Conservation (phyloP, 2,113 vertebrate genomes). For the Nycticorax nycticorax region DNA sequence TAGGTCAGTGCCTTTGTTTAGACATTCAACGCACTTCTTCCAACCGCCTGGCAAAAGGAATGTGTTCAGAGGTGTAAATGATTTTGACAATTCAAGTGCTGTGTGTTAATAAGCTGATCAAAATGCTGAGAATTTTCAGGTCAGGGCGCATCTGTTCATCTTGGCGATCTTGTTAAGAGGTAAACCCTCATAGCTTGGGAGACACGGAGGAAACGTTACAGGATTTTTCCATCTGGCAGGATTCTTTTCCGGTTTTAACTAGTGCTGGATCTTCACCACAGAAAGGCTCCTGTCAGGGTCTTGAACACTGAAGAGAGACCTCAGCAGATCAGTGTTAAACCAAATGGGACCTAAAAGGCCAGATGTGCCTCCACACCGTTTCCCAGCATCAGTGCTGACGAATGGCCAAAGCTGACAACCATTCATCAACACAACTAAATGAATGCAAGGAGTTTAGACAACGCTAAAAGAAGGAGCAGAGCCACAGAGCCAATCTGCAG, state of each 20-base stretch:
- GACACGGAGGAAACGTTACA: not conserved
- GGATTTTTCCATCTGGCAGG: not conserved
- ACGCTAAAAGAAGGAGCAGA: not conserved
- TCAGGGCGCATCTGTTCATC: conserved; percentile 37
- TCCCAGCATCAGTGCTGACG: not conserved
- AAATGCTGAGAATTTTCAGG: conserved; percentile 48
- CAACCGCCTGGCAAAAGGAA: conserved; percentile 43
- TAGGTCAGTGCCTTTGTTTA: conserved; percentile 27
- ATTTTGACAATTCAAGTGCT: conserved; percentile 50
- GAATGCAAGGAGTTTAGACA: conserved; percentile 10
- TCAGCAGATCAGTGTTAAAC: not conserved
- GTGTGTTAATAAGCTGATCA: conserved; percentile 42
- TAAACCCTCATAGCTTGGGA: not conserved
- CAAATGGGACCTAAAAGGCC: not conserved
- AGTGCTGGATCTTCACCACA: not conserved
- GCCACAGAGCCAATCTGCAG: not conserved
- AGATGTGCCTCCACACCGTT: not conserved
- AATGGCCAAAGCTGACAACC: not conserved
- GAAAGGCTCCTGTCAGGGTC: not conserved
- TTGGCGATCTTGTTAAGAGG: not conserved
- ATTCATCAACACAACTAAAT: not conserved
- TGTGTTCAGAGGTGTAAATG: conserved; percentile 24
- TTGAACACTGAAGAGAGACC: not conserved
- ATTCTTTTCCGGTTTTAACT: not conserved
- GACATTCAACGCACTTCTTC: not conserved